These are phyloP conservation scores for Pollimyrus isidori DNA, from an alignment of 2,113 vertebrate species.

Conservation along the genomic window DNA sequence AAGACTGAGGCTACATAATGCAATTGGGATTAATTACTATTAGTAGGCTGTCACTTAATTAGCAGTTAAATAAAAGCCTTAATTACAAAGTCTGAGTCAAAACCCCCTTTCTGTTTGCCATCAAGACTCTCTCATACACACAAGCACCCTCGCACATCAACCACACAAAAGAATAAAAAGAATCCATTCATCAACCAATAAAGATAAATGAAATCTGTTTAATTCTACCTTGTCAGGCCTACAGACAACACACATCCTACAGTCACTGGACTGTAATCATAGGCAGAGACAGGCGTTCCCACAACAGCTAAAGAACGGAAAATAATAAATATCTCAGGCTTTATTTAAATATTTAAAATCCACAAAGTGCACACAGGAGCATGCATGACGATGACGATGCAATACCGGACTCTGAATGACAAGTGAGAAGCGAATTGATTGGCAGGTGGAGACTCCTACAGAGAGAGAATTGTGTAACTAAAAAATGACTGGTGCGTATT, in stretches of 20 bases:
- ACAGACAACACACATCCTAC: not conserved
- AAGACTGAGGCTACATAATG: slow-evolving; percentile 29
- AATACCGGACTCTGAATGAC: not conserved
- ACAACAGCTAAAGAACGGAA: not conserved
- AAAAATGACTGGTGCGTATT: slow-evolving; percentile 1
- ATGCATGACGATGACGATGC: not conserved
- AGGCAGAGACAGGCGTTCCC: not conserved
- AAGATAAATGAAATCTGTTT: slow-evolving; percentile 17
- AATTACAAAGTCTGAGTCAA: slow-evolving; percentile 30
- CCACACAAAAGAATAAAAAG: slow-evolving; percentile 27
- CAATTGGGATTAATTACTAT: slow-evolving; percentile 37
- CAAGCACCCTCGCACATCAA: slow-evolving; percentile 23
- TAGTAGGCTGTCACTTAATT: slow-evolving; percentile 34
- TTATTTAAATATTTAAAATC: not conserved
- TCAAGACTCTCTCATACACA: slow-evolving; percentile 6
- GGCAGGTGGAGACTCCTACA: not conserved
- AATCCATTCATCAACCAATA: slow-evolving; percentile 28
- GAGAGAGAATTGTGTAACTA: not conserved
- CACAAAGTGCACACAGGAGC: not conserved
- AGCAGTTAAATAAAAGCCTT: slow-evolving; percentile 34
- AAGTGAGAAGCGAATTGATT: not conserved
- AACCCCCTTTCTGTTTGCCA: slow-evolving; percentile 3
- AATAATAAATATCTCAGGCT: not conserved
- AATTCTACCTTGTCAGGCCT: slow-evolving; percentile 14
- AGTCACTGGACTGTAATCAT: not conserved